Evolutionary conservation across 2,888 invertebrate genomes (phyloP), one percentile per base, ranked within the genome.

Genomic region (Nephrotoma guestfalica): DNA sequence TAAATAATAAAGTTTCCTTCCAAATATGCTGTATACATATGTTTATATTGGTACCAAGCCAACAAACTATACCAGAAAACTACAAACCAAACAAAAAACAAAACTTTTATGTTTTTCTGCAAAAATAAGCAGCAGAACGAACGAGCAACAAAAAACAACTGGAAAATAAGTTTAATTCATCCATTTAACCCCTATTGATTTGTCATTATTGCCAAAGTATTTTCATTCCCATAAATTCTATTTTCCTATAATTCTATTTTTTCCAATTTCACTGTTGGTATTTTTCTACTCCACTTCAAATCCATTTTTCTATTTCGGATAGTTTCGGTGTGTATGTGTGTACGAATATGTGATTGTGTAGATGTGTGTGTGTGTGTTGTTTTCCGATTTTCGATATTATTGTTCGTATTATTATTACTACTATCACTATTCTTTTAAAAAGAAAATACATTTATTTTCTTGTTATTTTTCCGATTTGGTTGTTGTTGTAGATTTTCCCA

Each of bases 151-250:
- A 30, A 30, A 51, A 51, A 51, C n/a, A 71, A 71, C 71, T 71
- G 71, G 71, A 30, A 71, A 71, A 71, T 18, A 71, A 71, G 30
- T 30, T 71, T 71, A 71, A 71, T 71, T 71, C 71, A 71, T 71
- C 71, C 84, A 42, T 84, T 84, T 84, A 84, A 41, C 84, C 42
- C 42, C 41, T 84, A 84, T 84, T 84, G 84, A 84, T 84, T 84
- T 84, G 84, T 84, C 84, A 84, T 84, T 41, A 84, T 15, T 41
- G 84, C 84, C 41, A 84, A 84, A 41, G 84, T n/a, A 41, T 41
- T 84, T 41, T 41, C 42, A 41, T 41, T 84, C 42, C 84, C 84
- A 71, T 71, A 71, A 71, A 71, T 71, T 71, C 30, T 71, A 71
- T 71, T 71, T 71, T 71, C 30, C 51, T 51, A 51, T 51, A 51